Percentiles rank a stretch among this genome's conserved stretches.
phyloP scores from a whole-genome alignment of 2,797 vertebrate species.

The Dermochelys coriacea region DNA sequence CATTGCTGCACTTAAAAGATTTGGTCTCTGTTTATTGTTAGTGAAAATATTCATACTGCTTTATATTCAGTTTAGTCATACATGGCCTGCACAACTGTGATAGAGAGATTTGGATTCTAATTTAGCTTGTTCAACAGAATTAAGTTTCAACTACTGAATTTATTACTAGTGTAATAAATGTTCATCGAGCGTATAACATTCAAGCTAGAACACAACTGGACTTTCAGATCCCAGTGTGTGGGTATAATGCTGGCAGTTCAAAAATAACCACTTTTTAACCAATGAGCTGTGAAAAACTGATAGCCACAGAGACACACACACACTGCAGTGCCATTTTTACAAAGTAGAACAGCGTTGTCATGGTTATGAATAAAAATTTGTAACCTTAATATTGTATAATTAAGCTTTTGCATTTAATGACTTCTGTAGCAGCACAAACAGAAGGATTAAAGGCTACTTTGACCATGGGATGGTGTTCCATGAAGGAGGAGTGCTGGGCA shows the following conservation, averaged over 20 bases:
- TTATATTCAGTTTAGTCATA: neutral
- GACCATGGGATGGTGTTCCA: no score
- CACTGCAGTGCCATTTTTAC: neutral
- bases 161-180: neutral
- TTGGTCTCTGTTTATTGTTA: neutral
- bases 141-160: neutral
- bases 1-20: neutral
- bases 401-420: no score
- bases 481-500: no score
- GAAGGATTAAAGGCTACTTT: neutral
- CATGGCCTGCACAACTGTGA: neutral
- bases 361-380: no score
- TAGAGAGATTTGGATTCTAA: neutral
- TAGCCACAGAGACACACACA: neutral
- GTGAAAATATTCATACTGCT: neutral
- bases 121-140: neutral
- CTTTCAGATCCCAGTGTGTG: neutral
- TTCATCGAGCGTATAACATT: neutral
- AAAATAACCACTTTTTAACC: neutral
- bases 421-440: no score
- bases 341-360: neutral
- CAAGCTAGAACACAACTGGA: neutral
- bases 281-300: neutral
- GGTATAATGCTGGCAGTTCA: neutral
- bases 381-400: neutral